Percentiles rank a stretch among this genome's conserved stretches.
Conservation (phyloP, 2,888 invertebrate species). For the Cryptosula pallasiana region DNA sequence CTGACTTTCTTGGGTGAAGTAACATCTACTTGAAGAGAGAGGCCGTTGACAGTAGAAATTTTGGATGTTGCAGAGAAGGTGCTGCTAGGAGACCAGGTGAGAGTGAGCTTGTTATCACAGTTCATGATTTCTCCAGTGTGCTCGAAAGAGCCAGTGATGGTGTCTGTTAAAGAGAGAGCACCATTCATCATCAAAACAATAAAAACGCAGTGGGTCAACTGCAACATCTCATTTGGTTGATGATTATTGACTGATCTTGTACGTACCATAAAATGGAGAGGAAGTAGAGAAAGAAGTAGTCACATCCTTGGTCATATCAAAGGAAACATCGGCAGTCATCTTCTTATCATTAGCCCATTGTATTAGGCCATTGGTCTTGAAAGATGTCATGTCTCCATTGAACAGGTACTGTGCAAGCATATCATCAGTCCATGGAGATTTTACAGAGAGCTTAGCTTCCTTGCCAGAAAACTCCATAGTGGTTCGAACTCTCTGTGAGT, state of each 20-base stretch:
- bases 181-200: not conserved
- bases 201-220: too few species aligned
- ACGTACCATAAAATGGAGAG: conserved; percentile 22
- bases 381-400: conserved; percentile 15
- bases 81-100: conserved; percentile 4
- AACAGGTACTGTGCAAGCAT: conserved; percentile 23
- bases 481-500: not conserved
- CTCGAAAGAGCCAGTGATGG: conserved; percentile 11
- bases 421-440: conserved; percentile 3
- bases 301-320: conserved; percentile 5
- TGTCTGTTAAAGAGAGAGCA: not conserved
- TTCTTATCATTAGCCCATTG: conserved; percentile 27
- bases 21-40: not conserved
- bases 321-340: conserved; percentile 22
- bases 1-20: not conserved
- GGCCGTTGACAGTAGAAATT: not conserved
- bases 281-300: not conserved
- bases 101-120: conserved; percentile 19
- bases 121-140: conserved; percentile 20
- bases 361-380: conserved; percentile 25
- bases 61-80: conserved; percentile 7
- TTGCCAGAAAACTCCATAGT: conserved; percentile 12
- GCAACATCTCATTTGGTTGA: too few species aligned
- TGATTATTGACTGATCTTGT: too few species aligned
- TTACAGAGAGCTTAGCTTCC: not conserved